Percentiles rank a stretch among this genome's conserved stretches.
These are phyloP conservation scores for Drosophila neutralis DNA, from an alignment of 2,888 invertebrate genomes.

Conservation along the genomic window DNA sequence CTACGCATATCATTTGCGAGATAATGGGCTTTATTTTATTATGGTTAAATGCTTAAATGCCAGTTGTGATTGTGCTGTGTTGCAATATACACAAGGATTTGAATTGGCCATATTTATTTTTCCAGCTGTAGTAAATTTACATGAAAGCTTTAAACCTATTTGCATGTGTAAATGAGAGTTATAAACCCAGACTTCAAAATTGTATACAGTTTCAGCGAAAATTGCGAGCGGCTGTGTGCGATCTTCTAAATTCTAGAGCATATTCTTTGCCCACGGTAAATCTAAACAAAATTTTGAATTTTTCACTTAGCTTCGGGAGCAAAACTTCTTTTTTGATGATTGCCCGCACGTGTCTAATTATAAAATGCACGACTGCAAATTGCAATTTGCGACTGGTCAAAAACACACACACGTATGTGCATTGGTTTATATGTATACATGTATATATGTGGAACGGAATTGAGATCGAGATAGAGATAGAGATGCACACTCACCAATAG, in stretches of 20 bases:
- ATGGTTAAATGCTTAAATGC: not conserved
- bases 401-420: not conserved
- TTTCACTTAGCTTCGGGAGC: conserved; percentile 16
- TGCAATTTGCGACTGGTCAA: conserved; percentile 9
- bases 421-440: not conserved
- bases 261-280: not conserved
- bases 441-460: not conserved
- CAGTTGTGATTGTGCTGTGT: not conserved
- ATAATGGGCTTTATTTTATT: conserved; percentile 1
- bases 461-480: not conserved
- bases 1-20: conserved; percentile 1
- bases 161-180: not conserved
- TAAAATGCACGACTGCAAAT: conserved; percentile 35
- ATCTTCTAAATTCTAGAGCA: not conserved
- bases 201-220: not conserved
- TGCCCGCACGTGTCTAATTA: conserved; percentile 52
- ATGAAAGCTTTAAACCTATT: not conserved
- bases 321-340: conserved; percentile 37
- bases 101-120: not conserved
- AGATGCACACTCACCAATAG: conserved; percentile 62
- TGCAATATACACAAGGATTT: not conserved
- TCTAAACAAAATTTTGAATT: not conserved
- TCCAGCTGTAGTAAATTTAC: not conserved
- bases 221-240: not conserved
- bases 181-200: not conserved